Evolutionary conservation across 2,113 vertebrate species (phyloP), one percentile per base, ranked within the genome.

Genomic region (Helogale parvula): DNA sequence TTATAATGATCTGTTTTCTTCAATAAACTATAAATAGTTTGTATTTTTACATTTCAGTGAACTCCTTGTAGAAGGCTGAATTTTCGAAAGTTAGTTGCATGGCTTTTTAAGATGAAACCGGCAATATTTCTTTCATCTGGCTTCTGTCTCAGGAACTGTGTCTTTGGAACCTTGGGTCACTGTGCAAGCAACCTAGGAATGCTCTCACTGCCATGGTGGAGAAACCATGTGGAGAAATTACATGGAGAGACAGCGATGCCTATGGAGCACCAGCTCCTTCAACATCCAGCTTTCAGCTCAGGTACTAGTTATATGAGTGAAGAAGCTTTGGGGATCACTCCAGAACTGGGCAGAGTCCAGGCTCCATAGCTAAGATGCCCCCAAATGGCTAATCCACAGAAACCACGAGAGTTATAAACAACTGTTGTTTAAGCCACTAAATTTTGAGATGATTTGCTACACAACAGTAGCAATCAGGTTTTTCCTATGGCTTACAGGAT

Each of bases 161-260:
- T 2, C 50, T 81, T 66, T 23, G 45, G 33, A 66, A 50, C 0
- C 2, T 63, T 88, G 60, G 96, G 33, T 17, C 27, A 52, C 45
- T 47, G 15, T 11, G 4, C 7, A 90, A n/a, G 25, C 65, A 63
- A 16, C 76, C 10, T 5, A 50, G 17, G 8, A 68, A 11, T 2
- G 1, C 17, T 82, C 9, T 54, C 13, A 33, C 1, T 13, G 19
- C 66, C 15, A 57, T 50, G 10, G 7, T 54, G 27, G n/a, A 52
- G 9, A 38, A 82, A 47, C 0, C 35, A 27, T 0, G 0, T 35
- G 17, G 7, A 38, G 29, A 79, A 1, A 17, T 14, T 4, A 33
- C 1, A 52, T 3, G 54, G 11, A 83, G 16, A 57, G 2, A 72
- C 2, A 27, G 9, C 89, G 12, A 47, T 0, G 2, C 6, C 17